Base-by-base conservation (phyloP, 1,140 invertebrate genomes). In the Lutraria rhynchaena region DNA sequence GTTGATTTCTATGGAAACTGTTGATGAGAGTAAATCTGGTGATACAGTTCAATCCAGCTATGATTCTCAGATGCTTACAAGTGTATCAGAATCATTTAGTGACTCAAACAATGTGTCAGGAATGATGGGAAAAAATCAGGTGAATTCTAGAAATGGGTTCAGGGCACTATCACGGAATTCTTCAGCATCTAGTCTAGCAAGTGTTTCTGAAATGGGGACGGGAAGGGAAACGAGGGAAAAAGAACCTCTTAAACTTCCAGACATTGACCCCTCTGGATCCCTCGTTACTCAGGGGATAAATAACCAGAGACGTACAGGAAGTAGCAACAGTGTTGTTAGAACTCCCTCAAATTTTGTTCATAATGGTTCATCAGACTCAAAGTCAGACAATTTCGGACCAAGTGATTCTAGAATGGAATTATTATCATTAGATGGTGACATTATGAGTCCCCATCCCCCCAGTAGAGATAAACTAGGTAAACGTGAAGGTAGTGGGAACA, bases 211-310 rank as follows among this genome's bases (percentile, higher is more conserved):
- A 15, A 4, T 65, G 1, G 75, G 60, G 0, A 63, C 44, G 11
- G 49, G 57, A n/a, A 53, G 60, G 24, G 58, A 76, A 49, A 55
- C 44, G 11, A 51, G 29, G n/a, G 75, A 77, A 41, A 74, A 58
- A 27, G 73, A 77, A 58, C 13, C 41, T 7, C 33, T 71, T 11
- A 70, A 60, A 71, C 44, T 81, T 53, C 77, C 77, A 31, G 77
- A 81, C 57, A 81, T 81, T 58, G 77, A 81, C 33, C 77, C 77
- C 49, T 41, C 77, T 19, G 77, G 77, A n/a, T 58, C 55, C 15
- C 37, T 81, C 17, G 65, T 81, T n/a, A 81, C 77, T 4, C 77
- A 81, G 41, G 65, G 77, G 17, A 19, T 81, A 29, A 81, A 71
- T 51, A 81, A 81, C 44, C 37, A 70, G 13, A 57, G 33, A 61